Conservation (phyloP, 2,888 invertebrate genomes). For the Acrobasis consociella region DNA sequence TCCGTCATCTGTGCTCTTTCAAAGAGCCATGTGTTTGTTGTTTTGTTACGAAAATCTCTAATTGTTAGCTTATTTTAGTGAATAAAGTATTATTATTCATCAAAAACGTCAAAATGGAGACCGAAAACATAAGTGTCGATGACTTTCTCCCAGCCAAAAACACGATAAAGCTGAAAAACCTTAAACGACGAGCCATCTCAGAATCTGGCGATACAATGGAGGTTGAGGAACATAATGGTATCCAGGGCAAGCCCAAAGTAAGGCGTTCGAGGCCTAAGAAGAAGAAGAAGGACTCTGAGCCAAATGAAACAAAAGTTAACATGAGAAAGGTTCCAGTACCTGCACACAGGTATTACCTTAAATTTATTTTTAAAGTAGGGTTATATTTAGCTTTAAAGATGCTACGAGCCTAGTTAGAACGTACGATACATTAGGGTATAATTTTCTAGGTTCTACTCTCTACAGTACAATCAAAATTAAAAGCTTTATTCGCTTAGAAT, state of each 20-base stretch:
- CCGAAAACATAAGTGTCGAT: constrained; percentile 76
- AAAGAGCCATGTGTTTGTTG: constrained; percentile 46
- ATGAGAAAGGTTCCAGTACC: constrained; percentile 94
- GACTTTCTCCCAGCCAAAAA: constrained; percentile 80
- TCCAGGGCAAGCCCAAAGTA: constrained; percentile 70
- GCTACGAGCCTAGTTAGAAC: too few relatives aligned
- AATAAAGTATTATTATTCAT: background rate
- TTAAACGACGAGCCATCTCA: constrained; percentile 75
- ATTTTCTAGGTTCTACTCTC: background rate
- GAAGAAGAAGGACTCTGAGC: constrained; percentile 62
- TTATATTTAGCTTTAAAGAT: background rate
- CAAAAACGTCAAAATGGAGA: constrained; percentile 57
- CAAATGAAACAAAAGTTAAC: constrained; percentile 82
- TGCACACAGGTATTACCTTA: constrained; percentile 86
- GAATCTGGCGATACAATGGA: constrained; percentile 84
- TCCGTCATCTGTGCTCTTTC: constrained; percentile 39
- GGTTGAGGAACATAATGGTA: constrained; percentile 86
- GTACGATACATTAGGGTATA: too few relatives aligned
- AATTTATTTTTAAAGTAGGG: constrained; percentile 26
- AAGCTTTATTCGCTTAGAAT: too few relatives aligned
- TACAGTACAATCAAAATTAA: too few relatives aligned
- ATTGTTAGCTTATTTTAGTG: background rate
- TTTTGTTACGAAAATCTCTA: background rate
- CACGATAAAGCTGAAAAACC: constrained; percentile 71
- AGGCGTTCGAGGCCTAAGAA: constrained; percentile 68